Evolutionary conservation across 2,113 vertebrate species (phyloP).

Genomic region (Ginglymostoma cirratum): DNA sequence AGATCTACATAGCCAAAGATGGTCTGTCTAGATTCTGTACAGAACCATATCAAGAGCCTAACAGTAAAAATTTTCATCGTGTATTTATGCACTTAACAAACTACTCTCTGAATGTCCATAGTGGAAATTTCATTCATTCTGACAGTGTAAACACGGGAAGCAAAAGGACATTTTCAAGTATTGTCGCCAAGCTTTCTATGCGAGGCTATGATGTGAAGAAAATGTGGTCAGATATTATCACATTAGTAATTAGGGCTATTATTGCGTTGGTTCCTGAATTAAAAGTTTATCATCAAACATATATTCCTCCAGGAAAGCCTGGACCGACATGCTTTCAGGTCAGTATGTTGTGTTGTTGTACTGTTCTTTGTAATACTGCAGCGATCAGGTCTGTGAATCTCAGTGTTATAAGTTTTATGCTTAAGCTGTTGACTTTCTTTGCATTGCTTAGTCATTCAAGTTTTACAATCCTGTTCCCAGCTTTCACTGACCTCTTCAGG

Average conservation of each 20-base stretch:
- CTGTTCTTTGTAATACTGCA: background rate
- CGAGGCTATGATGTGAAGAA: slow-evolving; percentile 86
- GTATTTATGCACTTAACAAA: slow-evolving; percentile 98
- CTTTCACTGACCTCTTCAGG: background rate
- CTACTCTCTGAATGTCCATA: slow-evolving; percentile 92
- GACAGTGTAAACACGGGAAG: slow-evolving; percentile 83
- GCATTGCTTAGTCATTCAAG: background rate
- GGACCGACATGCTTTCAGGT: slow-evolving; percentile 97
- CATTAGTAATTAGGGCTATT: slow-evolving; percentile 89
- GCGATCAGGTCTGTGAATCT: background rate
- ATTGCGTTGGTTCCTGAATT: slow-evolving; percentile 90
- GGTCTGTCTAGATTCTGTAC: slow-evolving; percentile 94
- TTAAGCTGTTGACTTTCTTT: background rate
- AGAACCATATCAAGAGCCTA: slow-evolving; percentile 90
- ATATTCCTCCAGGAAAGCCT: slow-evolving; percentile 84
- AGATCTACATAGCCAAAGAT: slow-evolving; percentile 95
- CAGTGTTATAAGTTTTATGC: background rate
- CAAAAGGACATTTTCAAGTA: slow-evolving; percentile 89
- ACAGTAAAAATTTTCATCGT: slow-evolving; percentile 80
- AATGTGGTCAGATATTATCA: slow-evolving; percentile 93
- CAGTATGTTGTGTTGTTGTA: slow-evolving; percentile 13
- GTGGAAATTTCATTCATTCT: slow-evolving; percentile 85
- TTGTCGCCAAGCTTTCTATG: slow-evolving; percentile 75
- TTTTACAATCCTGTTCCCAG: background rate
- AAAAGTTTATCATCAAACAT: slow-evolving; percentile 84